Conservation (phyloP, 2,888 invertebrate genomes). For the Drosophila longiperda region DNA sequence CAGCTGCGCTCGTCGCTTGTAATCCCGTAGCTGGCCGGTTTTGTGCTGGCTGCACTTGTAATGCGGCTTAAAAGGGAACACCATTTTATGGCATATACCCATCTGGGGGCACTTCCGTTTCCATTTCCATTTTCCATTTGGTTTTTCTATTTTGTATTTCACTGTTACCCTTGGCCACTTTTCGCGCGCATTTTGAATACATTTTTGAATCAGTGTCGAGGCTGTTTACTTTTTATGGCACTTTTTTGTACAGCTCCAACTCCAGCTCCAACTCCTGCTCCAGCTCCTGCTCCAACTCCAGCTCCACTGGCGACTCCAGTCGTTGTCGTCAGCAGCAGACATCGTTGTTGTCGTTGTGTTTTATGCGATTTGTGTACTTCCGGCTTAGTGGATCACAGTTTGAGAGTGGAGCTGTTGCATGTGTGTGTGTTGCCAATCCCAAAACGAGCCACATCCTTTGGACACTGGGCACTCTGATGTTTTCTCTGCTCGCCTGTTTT, state of each 20-base stretch:
- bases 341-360: constrained; percentile 44
- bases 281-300: background rate
- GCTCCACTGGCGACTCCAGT: constrained; percentile 8
- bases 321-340: constrained; percentile 14
- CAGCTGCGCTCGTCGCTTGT: constrained; percentile 73
- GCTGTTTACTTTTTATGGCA: constrained; percentile 65
- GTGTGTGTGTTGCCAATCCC: constrained; percentile 30
- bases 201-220: constrained; percentile 76
- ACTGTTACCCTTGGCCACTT: constrained; percentile 37
- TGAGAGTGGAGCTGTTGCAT: constrained; percentile 7
- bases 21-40: constrained; percentile 57
- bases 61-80: constrained; percentile 69
- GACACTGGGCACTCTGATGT: constrained; percentile 38
- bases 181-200: constrained; percentile 74
- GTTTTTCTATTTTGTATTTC: constrained; percentile 13
- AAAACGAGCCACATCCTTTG: constrained; percentile 34
- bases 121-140: background rate
- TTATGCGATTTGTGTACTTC: constrained; percentile 77
- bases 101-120: constrained; percentile 11
- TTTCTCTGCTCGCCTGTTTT: constrained; percentile 58
- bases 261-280: background rate
- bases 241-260: background rate
- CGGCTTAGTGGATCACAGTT: constrained; percentile 62
- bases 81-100: constrained; percentile 52
- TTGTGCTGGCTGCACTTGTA: constrained; percentile 66